A percentile compares a stretch with the other conserved stretches of the same genome.
Evolutionary conservation across 1,140 invertebrate genomes (phyloP).

Genomic region (Megalonaias nervosa): DNA sequence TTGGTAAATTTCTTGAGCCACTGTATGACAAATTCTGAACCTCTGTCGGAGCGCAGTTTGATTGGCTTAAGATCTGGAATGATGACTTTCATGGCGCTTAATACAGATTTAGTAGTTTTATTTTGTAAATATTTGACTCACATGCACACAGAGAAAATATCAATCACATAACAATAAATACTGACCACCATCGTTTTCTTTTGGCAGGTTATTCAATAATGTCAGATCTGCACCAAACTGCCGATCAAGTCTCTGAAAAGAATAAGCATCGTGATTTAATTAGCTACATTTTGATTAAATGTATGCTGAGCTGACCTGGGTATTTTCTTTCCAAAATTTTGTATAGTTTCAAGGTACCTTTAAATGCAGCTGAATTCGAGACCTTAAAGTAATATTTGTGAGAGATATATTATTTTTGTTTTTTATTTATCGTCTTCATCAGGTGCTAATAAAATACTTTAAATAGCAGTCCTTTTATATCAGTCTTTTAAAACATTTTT

Average conservation of each 20-base stretch:
- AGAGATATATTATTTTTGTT: no score
- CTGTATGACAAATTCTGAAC: constrained; percentile 34
- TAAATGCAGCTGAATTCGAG: no score
- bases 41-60: constrained; percentile 36
- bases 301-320: no score
- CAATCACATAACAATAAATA: constrained; percentile 35
- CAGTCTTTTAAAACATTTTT: no score
- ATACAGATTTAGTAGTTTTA: constrained; percentile 38
- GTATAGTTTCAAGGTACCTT: no score
- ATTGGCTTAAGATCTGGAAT: constrained; percentile 11
- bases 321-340: no score
- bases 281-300: no score
- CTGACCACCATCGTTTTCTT: constrained; percentile 27
- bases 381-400: no score
- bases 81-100: constrained; percentile 36
- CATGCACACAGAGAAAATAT: constrained; percentile 30
- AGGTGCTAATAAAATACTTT: no score
- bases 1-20: constrained; percentile 27
- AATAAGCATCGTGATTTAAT: no score
- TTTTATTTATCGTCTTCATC: no score
- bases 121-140: constrained; percentile 35
- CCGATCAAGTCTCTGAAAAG: constrained; percentile 1
- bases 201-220: constrained; percentile 26
- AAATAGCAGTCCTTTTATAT: no score
- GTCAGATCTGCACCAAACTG: constrained; percentile 36